These are phyloP conservation scores for Lasioglossum lativentre DNA, from an alignment of 2,888 invertebrate genomes.

Conservation along the genomic window DNA sequence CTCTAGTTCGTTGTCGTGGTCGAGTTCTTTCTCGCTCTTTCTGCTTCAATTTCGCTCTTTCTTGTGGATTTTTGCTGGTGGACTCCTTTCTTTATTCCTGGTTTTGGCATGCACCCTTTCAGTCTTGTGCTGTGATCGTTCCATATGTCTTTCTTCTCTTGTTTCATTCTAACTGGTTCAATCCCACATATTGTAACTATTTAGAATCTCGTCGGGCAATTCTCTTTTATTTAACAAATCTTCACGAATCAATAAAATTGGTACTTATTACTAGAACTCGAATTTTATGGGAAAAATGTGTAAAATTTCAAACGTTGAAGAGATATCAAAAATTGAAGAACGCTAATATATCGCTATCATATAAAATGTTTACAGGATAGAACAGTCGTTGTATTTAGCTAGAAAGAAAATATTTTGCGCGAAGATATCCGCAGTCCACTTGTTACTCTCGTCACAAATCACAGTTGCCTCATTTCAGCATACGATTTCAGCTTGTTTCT, in stretches of 20 bases:
- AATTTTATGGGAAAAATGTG: too few species aligned
- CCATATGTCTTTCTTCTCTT: neutral
- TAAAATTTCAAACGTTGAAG: too few species aligned
- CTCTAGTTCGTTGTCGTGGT: neutral
- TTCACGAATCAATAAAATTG: too few species aligned
- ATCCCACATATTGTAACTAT: neutral
- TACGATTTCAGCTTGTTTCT: constrained; percentile 3
- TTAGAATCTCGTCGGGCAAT: neutral
- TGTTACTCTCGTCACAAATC: neutral
- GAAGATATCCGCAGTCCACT: neutral
- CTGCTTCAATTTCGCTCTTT: neutral
- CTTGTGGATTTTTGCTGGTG: neutral
- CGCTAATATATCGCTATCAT: too few species aligned
- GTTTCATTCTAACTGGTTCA: neutral
- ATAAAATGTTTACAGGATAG: too few species aligned
- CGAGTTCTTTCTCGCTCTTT: too few species aligned
- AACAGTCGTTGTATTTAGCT: too few species aligned
- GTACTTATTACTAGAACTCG: too few species aligned
- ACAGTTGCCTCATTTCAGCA: neutral
- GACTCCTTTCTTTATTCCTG: neutral
- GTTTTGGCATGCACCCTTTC: neutral
- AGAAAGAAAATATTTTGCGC: too few species aligned
- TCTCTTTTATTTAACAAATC: neutral
- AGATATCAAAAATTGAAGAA: too few species aligned
- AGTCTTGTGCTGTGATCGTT: neutral